Evolutionary conservation across 2,113 vertebrate genomes (phyloP).

Genomic region (Ivindomyrus marchei): DNA sequence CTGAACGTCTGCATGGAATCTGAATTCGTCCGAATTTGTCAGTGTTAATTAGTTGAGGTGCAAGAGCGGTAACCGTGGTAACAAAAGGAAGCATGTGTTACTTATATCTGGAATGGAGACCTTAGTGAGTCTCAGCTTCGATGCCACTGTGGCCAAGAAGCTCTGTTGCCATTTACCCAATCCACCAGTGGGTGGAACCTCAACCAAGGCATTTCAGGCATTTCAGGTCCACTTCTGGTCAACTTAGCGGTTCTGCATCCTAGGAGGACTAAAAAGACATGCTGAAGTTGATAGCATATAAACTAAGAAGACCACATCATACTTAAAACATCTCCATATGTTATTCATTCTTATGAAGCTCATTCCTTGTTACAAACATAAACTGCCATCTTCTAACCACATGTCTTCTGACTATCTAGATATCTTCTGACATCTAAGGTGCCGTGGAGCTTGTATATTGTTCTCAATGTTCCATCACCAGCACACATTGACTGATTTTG

Average conservation of each 20-base stretch:
- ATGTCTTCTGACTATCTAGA: background rate
- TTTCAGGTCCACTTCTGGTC: background rate
- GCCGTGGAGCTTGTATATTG: background rate
- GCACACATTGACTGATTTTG: background rate
- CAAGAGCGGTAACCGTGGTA: background rate
- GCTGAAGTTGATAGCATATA: background rate
- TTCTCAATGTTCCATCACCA: background rate
- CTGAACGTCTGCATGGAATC: background rate
- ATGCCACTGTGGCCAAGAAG: background rate
- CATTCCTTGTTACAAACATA: background rate
- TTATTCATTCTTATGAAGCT: background rate
- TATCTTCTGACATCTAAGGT: background rate
- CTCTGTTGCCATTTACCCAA: background rate
- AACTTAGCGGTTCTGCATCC: background rate
- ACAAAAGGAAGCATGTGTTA: background rate
- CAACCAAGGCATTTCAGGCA: background rate
- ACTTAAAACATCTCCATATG: background rate
- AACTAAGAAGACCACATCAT: background rate
- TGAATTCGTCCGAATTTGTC: background rate
- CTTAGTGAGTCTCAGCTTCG: background rate
- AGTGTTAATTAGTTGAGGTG: background rate
- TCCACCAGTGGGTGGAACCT: background rate
- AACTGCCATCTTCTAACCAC: background rate
- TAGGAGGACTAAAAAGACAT: background rate
- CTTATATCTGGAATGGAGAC: background rate